phyloP scores from a whole-genome alignment of 1,140 invertebrate genomes.

The Tetranychus urticae region DNA sequence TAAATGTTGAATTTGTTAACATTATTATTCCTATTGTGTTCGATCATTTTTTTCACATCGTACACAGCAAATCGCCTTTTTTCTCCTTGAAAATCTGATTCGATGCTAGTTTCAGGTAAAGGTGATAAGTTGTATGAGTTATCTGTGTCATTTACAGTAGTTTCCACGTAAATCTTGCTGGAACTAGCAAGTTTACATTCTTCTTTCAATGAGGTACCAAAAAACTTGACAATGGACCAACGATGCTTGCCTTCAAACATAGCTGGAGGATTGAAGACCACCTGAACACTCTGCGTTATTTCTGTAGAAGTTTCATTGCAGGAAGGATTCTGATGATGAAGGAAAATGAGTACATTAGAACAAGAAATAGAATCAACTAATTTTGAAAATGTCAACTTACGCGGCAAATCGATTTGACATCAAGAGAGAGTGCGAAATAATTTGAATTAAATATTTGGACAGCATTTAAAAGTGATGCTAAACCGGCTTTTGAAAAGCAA shows the following conservation, averaged over 20 bases:
- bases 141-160: conserved; percentile 27
- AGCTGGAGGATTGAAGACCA: conserved; percentile 48
- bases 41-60: conserved; percentile 6
- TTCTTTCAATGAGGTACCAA: conserved; percentile 50
- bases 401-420: conserved; percentile 52
- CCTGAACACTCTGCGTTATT: conserved; percentile 51
- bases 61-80: conserved; percentile 6
- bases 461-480: conserved; percentile 67
- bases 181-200: conserved; percentile 48
- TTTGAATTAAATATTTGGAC: conserved; percentile 71
- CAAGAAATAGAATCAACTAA: conserved; percentile 8
- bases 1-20: conserved; percentile 35
- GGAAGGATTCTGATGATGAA: conserved; percentile 19
- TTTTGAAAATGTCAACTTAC: conserved; percentile 17
- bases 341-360: background rate
- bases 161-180: conserved; percentile 59
- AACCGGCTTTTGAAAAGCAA: conserved; percentile 43
- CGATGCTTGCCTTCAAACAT: conserved; percentile 14
- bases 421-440: conserved; percentile 70
- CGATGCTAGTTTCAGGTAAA: background rate
- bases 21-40: background rate
- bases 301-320: conserved; percentile 43
- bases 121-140: background rate
- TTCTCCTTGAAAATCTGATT: background rate
- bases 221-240: conserved; percentile 64